phyloP scores from a whole-genome alignment of 2,888 invertebrate genomes.

The Scotopteryx bipunctaria region DNA sequence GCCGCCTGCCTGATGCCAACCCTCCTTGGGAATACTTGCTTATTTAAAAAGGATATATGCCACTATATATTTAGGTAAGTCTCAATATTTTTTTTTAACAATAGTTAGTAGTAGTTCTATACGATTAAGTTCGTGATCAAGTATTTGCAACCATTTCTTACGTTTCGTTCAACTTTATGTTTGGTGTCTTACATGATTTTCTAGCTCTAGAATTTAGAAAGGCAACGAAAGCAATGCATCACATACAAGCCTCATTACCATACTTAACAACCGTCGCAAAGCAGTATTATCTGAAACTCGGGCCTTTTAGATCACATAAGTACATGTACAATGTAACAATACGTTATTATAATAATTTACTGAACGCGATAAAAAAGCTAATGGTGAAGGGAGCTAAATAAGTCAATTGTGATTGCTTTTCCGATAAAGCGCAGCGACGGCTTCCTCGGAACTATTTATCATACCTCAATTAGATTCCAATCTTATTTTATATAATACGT shows the following conservation, averaged over 20 bases:
- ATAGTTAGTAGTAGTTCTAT: too few relatives aligned
- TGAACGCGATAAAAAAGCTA: conserved; percentile 40
- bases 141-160: not conserved
- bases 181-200: not conserved
- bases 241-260: conserved; percentile 34
- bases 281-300: conserved; percentile 30
- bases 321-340: conserved; percentile 37
- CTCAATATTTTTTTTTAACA: too few relatives aligned
- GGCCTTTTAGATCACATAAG: conserved; percentile 23
- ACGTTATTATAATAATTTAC: conserved; percentile 42
- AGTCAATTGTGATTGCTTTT: not conserved
- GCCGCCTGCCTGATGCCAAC: too few relatives aligned
- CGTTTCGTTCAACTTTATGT: conserved; percentile 1
- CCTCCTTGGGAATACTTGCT: too few relatives aligned
- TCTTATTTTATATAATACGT: not conserved
- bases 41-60: too few relatives aligned
- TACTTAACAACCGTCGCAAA: conserved; percentile 38
- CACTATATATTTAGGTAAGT: too few relatives aligned
- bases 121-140: not conserved
- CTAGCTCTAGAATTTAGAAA: conserved; percentile 35
- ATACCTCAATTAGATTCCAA: not conserved
- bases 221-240: conserved; percentile 36
- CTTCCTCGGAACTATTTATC: not conserved
- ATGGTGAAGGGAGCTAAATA: too few relatives aligned
- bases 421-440: not conserved